Base-by-base conservation (phyloP, 2,888 invertebrate genomes). In the Automeris io region DNA sequence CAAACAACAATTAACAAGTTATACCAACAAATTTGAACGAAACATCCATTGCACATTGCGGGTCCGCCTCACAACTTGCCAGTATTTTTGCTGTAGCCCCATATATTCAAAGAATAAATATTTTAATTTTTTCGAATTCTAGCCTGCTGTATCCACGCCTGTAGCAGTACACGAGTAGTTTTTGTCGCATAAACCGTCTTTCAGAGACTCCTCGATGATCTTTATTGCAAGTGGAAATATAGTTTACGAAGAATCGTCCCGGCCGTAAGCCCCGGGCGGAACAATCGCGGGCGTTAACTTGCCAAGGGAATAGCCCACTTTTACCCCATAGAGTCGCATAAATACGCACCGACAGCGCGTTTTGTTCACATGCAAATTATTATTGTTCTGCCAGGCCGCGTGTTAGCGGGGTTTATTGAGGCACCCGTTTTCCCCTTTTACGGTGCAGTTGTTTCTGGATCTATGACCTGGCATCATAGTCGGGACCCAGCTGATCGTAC, bases 291-390 rank as follows among this genome's bases (percentile, higher is more conserved):
- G 45, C 54, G 49, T 39, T 45, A 52, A 43, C 43, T 53, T 49
- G 56, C 55, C 64, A 62, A 59, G 61, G 49, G 59, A 62, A 60
- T 59, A 52, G 51, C 57, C 52, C 54, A 56, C 52, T 60, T 59
- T 52, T 41, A 49, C 51, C 37, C 41, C 43, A 39, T 49, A 59
- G 61, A 60, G 57, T 49, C 46, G 57, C 58, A 68, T 68, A 67
- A 69, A 69, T 66, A 60, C 57, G 60, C 57, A 57, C 47, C 54
- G 53, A 53, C 56, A 44, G 52, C 60, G 64, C 67, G 61, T 64
- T 68, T 65, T 57, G 61, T 68, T 61, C 69, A 68, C 67, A 73
- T 72, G 72, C 74, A 73, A 72, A 74, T 74, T 71, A 73, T 74
- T 71, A 70, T 74, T 72, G 72, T 74, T 71, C 70, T 66, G 66